Evolutionary conservation across 1,140 invertebrate genomes (phyloP).

Genomic region (Epicauta chinensis): DNA sequence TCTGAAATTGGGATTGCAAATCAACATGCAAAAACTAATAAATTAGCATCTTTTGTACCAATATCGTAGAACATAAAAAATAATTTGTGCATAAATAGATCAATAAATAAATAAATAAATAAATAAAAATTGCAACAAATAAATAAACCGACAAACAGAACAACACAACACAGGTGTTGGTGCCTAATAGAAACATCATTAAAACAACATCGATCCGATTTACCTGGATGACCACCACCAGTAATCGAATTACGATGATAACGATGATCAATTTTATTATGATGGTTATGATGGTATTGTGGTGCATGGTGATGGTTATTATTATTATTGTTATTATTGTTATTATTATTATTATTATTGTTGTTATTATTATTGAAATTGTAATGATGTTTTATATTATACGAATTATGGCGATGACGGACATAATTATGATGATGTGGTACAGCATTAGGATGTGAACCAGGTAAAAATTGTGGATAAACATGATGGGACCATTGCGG

Average conservation of each 20-base stretch:
- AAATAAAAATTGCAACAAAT: too few relatives aligned
- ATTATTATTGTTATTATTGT: slow-evolving; percentile 45
- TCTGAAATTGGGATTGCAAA: too few relatives aligned
- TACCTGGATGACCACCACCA: slow-evolving; percentile 55
- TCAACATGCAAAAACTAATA: too few relatives aligned
- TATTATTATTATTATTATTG: slow-evolving; percentile 43
- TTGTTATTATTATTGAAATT: slow-evolving; percentile 46
- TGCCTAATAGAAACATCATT: too few relatives aligned
- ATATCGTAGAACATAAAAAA: too few relatives aligned
- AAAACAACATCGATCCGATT: slow-evolving; percentile 3
- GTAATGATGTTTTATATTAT: slow-evolving; percentile 45
- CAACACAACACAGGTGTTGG: neutral
- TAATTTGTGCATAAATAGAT: too few relatives aligned
- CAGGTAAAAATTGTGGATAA: slow-evolving; percentile 84
- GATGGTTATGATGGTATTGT: slow-evolving; percentile 39
- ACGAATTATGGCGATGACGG: slow-evolving; percentile 45
- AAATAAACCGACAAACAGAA: neutral
- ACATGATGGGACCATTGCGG: slow-evolving; percentile 90
- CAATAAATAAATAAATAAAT: too few relatives aligned
- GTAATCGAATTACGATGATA: slow-evolving; percentile 57
- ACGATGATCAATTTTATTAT: slow-evolving; percentile 41
- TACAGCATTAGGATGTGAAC: slow-evolving; percentile 68
- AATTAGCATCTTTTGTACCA: too few relatives aligned
- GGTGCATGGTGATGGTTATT: slow-evolving; percentile 51
- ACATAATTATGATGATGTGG: slow-evolving; percentile 56